Base-by-base conservation (phyloP, 2,113 vertebrate genomes). In the Chamaetylas fuelleborni region DNA sequence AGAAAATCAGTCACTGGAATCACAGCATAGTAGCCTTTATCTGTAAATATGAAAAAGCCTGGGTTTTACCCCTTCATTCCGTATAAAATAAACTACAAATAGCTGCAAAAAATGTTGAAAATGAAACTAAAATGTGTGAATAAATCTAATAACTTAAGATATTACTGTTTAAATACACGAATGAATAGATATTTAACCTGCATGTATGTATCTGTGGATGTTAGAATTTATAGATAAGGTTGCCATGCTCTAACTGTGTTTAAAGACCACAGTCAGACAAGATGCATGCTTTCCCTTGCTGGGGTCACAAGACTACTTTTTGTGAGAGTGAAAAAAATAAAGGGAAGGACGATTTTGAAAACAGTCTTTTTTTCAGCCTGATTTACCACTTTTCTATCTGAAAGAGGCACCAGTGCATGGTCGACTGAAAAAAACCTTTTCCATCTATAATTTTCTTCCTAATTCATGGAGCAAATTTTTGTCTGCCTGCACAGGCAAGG, bases 1-100 rank as follows among this genome's bases (percentile, higher is more conserved):
- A 90, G 66, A 82, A 93, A 96, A 94, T 71, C 88, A 83, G 65
- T 89, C 86, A 71, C 42, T 60, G 48, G 53, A 81, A 84, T 94
- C 57, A 45, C 82, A 81, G 54, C 57, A 62, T 40, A 58, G 62
- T 45, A 62, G 19, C 23, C 36, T 67, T 92, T 70, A 89, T 69
- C 71, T 54, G 78, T 61, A 94, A 96, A 70, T n/a, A 47, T 66
- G 42, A 74, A 95, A 94, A 89, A 77, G 42, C 26, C 15, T 47
- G 25, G 13, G 24, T 8, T 76, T 91, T 62, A 9, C 12, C 78
- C 56, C 88, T 82, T 58, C 40, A 57, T 71, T 86, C 48, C 28
- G 71, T 22, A 36, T 14, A 43, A 38, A 88, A 50, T 47, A 72
- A 76, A 81, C 72, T 16, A 86, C 20, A 89, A 81, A 86, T 8